Evolutionary conservation across 2,113 vertebrate species (phyloP).

Genomic region (Entelurus aequoreus): DNA sequence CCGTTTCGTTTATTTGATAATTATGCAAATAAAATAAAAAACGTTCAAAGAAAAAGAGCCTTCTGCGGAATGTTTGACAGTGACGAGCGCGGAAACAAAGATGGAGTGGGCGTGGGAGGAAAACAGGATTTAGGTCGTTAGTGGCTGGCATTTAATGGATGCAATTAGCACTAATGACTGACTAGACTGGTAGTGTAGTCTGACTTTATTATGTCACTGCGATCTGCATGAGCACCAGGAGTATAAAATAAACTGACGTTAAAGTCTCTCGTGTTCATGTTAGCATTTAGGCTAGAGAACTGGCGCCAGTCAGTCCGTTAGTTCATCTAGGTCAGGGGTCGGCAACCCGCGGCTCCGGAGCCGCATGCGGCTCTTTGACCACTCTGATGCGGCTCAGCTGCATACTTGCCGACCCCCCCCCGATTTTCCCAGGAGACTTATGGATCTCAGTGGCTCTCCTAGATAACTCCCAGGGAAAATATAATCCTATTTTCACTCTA

Average conservation of each 20-base stretch:
- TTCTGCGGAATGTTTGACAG: constrained; percentile 37
- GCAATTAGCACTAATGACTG: constrained; percentile 51
- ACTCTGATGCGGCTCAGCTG: no score
- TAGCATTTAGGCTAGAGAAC: no score
- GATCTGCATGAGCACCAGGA: background rate
- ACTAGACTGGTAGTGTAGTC: constrained; percentile 22
- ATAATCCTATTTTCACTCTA: no score
- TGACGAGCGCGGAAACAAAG: constrained; percentile 42
- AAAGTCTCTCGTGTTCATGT: no score
- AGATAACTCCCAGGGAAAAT: no score
- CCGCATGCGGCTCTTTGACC: no score
- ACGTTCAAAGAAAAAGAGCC: constrained; percentile 16
- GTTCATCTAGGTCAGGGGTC: no score
- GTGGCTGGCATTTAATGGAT: constrained; percentile 45
- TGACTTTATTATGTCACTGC: constrained; percentile 12
- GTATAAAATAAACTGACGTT: background rate
- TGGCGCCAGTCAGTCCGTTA: no score
- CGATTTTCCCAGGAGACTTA: no score
- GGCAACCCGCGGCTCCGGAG: no score
- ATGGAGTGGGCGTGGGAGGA: constrained; percentile 46
- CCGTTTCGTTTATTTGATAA: constrained; percentile 71
- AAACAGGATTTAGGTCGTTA: constrained; percentile 57
- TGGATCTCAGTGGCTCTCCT: no score
- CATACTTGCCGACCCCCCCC: no score
- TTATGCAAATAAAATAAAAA: constrained; percentile 34